Conservation (phyloP, 2,113 vertebrate genomes). For the Amblyopsis rosae region DNA sequence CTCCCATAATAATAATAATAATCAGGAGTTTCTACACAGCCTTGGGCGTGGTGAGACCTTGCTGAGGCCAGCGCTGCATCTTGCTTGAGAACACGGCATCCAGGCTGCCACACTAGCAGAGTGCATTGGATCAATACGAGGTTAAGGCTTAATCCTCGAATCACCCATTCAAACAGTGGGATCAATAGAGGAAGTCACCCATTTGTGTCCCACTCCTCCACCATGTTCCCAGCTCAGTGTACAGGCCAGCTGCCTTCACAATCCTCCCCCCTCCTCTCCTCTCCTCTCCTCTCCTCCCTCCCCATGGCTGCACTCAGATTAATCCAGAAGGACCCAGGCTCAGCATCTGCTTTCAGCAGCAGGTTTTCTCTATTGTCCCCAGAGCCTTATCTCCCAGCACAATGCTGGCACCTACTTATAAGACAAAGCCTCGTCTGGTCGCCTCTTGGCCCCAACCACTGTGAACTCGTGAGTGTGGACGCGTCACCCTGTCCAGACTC, state of each 20-base stretch:
- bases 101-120: conserved; percentile 21
- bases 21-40: conserved; percentile 2
- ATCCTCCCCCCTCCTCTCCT: conserved; percentile 24
- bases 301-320: conserved; percentile 47
- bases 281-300: conserved; percentile 21
- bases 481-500: not conserved
- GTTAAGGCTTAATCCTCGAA: conserved; percentile 66
- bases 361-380: conserved; percentile 42
- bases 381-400: conserved; percentile 46
- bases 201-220: conserved; percentile 43
- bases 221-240: conserved; percentile 39
- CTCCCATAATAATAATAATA: no score
- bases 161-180: conserved; percentile 43
- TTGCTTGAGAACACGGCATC: not conserved
- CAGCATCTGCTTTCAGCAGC: conserved; percentile 29
- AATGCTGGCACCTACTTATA: conserved; percentile 29
- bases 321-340: conserved; percentile 49
- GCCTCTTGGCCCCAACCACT: conserved; percentile 24
- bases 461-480: conserved; percentile 41
- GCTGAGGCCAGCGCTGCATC: not conserved
- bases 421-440: conserved; percentile 46
- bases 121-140: conserved; percentile 53
- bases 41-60: conserved; percentile 18
- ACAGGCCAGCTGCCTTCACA: conserved; percentile 9
- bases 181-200: conserved; percentile 70